Evolutionary conservation across 2,797 vertebrate genomes (phyloP), one percentile per base, ranked within the genome.

Genomic region (Heterohyrax brucei): DNA sequence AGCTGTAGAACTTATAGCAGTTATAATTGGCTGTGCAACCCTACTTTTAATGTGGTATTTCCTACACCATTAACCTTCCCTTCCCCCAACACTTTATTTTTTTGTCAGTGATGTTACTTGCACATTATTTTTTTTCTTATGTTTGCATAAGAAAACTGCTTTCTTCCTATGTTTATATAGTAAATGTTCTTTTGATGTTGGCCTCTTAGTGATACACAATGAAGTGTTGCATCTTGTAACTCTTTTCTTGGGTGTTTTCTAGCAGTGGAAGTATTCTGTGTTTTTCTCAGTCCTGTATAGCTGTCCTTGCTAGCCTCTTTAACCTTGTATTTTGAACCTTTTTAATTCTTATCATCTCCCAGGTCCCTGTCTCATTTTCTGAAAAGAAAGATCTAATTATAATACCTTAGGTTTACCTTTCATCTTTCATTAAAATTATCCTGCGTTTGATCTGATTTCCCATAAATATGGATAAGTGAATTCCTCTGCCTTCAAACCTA

Each of bases 341-440:
- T 68, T 10, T 76, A 81, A 84, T 21, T 80, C 3, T 28, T 97
- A 13, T 96, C 88, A 75, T 92, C 3, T 84, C 93, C 92, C 3
- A 96, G 81, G 94, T 84, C 96, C 97, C 95, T 96, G 70, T 22
- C 33, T 97, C 97, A 62, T 97, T 97, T 98, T 97, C 82, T 97
- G 92, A 95, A 96, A 89, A 85, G 59, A 96, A 97, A 95, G 94
- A 72, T 79, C 72, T 95, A 94, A 78, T 94, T 84, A 91, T 92
- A 87, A 62, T 72, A 46, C 83, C 78, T 89, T 86, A 91, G 10
- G 9, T 95, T 97, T 97, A 93, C 64, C 90, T 97, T 93, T 94
- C 82, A 94, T 97, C 94, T 98, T 83, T 91, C 22, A 90, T 0
- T 1, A 97, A 56, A 73, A 95, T 96, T 97, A 89, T 93, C 66